phyloP scores from a whole-genome alignment of 1,140 invertebrate species.

The Eubasilissa regina region DNA sequence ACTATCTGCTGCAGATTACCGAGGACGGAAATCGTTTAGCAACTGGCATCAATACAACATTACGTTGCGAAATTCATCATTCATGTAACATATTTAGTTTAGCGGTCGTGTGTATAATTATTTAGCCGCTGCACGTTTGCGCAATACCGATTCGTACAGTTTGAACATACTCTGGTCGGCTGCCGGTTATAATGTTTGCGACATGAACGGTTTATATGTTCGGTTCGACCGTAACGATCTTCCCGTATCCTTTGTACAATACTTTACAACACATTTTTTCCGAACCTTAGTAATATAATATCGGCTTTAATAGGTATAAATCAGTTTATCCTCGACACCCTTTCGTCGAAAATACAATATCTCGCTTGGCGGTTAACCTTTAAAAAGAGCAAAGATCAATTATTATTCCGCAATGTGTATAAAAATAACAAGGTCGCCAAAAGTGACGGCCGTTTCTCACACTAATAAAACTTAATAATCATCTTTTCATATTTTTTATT shows the following conservation, averaged over 20 bases:
- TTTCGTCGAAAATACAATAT: constrained; percentile 19
- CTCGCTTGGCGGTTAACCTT: constrained; percentile 21
- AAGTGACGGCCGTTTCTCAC: too few relatives aligned
- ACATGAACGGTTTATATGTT: background rate
- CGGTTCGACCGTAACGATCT: background rate
- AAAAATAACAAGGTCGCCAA: too few relatives aligned
- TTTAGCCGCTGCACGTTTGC: constrained; percentile 1
- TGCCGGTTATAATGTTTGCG: background rate
- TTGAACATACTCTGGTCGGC: background rate
- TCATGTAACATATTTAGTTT: background rate
- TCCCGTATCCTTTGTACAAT: background rate
- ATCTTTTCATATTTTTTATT: too few relatives aligned
- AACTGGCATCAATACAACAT: constrained; percentile 8
- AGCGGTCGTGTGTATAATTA: constrained; percentile 22
- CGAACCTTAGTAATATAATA: background rate
- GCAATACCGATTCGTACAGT: background rate
- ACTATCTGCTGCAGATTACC: background rate
- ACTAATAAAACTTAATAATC: too few relatives aligned
- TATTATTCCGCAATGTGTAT: too few relatives aligned
- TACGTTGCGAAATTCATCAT: constrained; percentile 2
- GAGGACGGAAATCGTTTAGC: background rate
- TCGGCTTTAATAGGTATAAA: background rate
- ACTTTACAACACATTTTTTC: background rate
- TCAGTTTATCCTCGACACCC: constrained; percentile 21
- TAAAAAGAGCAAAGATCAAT: constrained; percentile 1